Evolutionary conservation across 1,140 invertebrate genomes (phyloP).

Genomic region (Spodoptera frugiperda): DNA sequence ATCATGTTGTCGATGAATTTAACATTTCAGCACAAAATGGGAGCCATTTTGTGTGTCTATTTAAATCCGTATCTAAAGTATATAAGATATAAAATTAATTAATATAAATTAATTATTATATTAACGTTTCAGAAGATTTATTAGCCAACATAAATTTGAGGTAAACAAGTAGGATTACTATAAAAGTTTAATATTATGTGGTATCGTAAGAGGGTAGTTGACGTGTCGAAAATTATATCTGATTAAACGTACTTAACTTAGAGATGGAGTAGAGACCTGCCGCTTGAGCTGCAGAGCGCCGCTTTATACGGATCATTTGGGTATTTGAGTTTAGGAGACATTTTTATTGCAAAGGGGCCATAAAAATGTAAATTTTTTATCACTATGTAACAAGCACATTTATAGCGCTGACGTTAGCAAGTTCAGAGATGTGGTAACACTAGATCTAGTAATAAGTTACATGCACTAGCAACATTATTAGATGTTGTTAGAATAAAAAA

Average conservation of each 20-base stretch:
- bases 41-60: conserved; percentile 58
- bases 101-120: conserved; percentile 54
- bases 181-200: conserved; percentile 60
- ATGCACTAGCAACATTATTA: conserved; percentile 45
- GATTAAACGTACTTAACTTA: conserved; percentile 79
- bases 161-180: conserved; percentile 70
- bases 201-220: conserved; percentile 66
- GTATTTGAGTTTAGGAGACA: conserved; percentile 61
- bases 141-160: conserved; percentile 79
- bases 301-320: conserved; percentile 67
- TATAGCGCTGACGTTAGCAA: conserved; percentile 57
- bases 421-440: conserved; percentile 52
- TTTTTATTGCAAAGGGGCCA: conserved; percentile 78
- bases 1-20: conserved; percentile 40
- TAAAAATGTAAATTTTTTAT: conserved; percentile 64
- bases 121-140: conserved; percentile 82
- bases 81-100: conserved; percentile 48
- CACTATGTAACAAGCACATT: conserved; percentile 53
- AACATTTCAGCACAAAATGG: conserved; percentile 47
- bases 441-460: conserved; percentile 34
- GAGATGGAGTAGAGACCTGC: conserved; percentile 62
- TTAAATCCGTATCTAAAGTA: conserved; percentile 62
- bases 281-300: conserved; percentile 67
- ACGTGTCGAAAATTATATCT: conserved; percentile 65
- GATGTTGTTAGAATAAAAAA: conserved; percentile 44